These are phyloP conservation scores for Lasiurus borealis DNA, from an alignment of 2,113 vertebrate species.

Conservation along the genomic window DNA sequence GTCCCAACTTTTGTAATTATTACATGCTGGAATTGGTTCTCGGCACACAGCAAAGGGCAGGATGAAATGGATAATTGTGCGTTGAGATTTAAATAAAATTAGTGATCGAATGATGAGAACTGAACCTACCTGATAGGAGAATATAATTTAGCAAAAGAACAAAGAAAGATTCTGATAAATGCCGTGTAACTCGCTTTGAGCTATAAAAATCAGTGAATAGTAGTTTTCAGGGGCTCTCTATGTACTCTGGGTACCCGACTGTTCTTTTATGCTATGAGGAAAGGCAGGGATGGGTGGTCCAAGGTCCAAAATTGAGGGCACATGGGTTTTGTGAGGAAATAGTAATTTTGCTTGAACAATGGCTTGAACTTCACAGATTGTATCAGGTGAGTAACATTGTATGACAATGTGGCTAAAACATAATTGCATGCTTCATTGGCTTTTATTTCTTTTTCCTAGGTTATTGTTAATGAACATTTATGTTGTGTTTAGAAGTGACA, in stretches of 20 bases:
- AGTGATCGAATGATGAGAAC: accelerated
- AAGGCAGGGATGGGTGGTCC: conserved; percentile 69
- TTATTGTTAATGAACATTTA: background rate
- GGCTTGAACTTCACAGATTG: conserved; percentile 69
- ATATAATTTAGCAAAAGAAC: background rate
- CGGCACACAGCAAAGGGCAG: conserved; percentile 12
- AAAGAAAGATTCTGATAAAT: background rate
- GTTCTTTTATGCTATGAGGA: conserved; percentile 67
- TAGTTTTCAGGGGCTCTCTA: background rate
- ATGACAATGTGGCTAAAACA: conserved; percentile 73
- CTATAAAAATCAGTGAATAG: background rate
- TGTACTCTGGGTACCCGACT: conserved; percentile 59
- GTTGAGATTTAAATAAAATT: background rate
- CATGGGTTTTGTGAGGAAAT: conserved; percentile 77
- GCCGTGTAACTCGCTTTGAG: background rate
- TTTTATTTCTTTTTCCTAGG: conserved; percentile 15
- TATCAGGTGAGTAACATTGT: conserved; percentile 59
- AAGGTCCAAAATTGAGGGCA: conserved; percentile 59
- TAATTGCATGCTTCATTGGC: conserved; percentile 69
- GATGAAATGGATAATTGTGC: background rate
- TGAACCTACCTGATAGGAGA: background rate
- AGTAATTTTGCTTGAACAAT: conserved; percentile 78
- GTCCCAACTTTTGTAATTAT: too few species aligned
- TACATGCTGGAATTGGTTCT: too few species aligned
- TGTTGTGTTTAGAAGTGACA: background rate